Evolutionary conservation across 2,797 vertebrate species (phyloP).

Genomic region (Nyctalus aviator): DNA sequence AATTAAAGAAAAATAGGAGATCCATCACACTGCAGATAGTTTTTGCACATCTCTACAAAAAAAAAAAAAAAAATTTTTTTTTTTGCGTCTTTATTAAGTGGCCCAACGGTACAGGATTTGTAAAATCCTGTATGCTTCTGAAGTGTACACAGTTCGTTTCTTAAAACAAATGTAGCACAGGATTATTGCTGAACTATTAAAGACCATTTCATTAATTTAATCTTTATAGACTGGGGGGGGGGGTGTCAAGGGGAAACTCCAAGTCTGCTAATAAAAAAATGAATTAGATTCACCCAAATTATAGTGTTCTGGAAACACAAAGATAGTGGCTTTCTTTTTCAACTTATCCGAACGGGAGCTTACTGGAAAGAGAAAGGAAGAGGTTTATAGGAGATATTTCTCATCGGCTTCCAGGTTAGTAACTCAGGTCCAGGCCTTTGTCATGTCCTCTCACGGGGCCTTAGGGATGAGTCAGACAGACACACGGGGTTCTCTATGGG

Average conservation of each 20-base stretch:
- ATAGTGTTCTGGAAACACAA: slow-evolving; percentile 90
- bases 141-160: slow-evolving; percentile 84
- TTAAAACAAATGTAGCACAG: slow-evolving; percentile 84
- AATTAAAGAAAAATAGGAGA: slow-evolving; percentile 86
- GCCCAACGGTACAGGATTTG: slow-evolving; percentile 83
- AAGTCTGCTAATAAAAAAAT: slow-evolving; percentile 86
- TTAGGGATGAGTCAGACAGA: slow-evolving; percentile 82
- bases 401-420: slow-evolving; percentile 84
- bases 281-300: slow-evolving; percentile 87
- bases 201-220: slow-evolving; percentile 86
- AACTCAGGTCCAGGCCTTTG: slow-evolving; percentile 83
- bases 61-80: slow-evolving; percentile 86
- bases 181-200: slow-evolving; percentile 89
- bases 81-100: slow-evolving; percentile 87
- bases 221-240: slow-evolving; percentile 83
- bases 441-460: slow-evolving; percentile 79
- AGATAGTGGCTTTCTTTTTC: slow-evolving; percentile 84
- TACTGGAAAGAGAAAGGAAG: slow-evolving; percentile 85
- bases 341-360: slow-evolving; percentile 86
- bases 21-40: slow-evolving; percentile 86
- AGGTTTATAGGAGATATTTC: slow-evolving; percentile 85
- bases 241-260: slow-evolving; percentile 82
- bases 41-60: slow-evolving; percentile 88
- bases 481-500: slow-evolving; percentile 81
- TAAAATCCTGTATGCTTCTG: slow-evolving; percentile 84